Percentiles rank a stretch among this genome's conserved stretches.
phyloP scores from a whole-genome alignment of 2,888 invertebrate species.

The Gryllus longicercus region DNA sequence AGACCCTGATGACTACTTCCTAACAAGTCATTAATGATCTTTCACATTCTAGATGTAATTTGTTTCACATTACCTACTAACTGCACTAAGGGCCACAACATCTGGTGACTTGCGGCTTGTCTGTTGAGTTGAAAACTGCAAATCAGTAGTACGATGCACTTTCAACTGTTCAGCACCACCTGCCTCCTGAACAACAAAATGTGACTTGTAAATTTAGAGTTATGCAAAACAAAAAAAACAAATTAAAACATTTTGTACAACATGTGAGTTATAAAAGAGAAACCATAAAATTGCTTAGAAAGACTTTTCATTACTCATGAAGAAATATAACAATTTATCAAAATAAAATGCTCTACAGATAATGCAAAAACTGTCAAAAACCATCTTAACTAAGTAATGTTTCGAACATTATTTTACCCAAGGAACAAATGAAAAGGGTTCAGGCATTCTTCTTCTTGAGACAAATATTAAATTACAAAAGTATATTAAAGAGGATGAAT shows the following conservation, averaged over 20 bases:
- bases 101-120: not conserved
- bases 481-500: no score
- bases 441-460: no score
- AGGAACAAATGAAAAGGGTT: no score
- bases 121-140: not conserved
- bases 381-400: no score
- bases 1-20: not conserved
- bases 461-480: no score
- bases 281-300: no score
- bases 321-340: not conserved
- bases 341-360: not conserved
- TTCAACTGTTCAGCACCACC: slow-evolving; percentile 34
- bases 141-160: slow-evolving; percentile 31
- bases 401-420: no score
- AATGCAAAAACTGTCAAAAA: not conserved
- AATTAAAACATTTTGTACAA: not conserved
- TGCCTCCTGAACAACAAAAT: slow-evolving; percentile 31
- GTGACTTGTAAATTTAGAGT: not conserved
- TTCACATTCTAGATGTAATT: not conserved
- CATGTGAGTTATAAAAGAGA: no score
- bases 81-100: slow-evolving; percentile 9
- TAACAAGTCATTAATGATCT: not conserved
- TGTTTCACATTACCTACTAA: slow-evolving; percentile 8
- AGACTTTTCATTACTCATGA: no score
- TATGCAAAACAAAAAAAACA: not conserved